Conservation (phyloP, 2,113 vertebrate genomes). For the Bujurquina vittata region DNA sequence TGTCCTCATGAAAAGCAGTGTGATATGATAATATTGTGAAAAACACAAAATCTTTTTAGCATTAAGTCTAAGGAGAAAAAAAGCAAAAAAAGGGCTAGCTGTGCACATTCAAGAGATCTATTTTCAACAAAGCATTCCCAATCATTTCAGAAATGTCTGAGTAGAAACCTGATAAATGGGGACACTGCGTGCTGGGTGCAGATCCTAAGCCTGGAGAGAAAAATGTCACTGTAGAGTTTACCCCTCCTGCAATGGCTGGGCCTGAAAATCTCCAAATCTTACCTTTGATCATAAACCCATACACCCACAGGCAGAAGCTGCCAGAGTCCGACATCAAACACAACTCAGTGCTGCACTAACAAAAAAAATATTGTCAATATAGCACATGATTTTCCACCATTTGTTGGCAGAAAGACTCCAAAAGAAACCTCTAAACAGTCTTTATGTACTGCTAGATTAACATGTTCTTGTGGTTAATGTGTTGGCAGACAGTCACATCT, state of each 20-base stretch:
- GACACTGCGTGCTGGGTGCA: neutral
- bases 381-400: neutral
- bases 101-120: neutral
- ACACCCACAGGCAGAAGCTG: conserved; percentile 21
- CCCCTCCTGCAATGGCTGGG: neutral
- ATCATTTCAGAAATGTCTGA: neutral
- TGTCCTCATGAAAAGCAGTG: neutral
- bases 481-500: neutral
- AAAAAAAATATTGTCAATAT: neutral
- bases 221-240: conserved; percentile 6
- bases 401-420: neutral
- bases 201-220: neutral
- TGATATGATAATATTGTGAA: neutral
- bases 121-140: neutral
- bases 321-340: conserved; percentile 45
- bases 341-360: neutral
- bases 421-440: neutral
- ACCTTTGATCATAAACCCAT: conserved; percentile 39
- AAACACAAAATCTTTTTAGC: neutral
- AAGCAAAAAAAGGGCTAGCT: neutral
- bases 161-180: neutral
- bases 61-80: neutral
- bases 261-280: conserved; percentile 25
- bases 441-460: neutral
- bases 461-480: neutral